Conservation (phyloP, 2,113 vertebrate species). For the Phoxinus phoxinus region DNA sequence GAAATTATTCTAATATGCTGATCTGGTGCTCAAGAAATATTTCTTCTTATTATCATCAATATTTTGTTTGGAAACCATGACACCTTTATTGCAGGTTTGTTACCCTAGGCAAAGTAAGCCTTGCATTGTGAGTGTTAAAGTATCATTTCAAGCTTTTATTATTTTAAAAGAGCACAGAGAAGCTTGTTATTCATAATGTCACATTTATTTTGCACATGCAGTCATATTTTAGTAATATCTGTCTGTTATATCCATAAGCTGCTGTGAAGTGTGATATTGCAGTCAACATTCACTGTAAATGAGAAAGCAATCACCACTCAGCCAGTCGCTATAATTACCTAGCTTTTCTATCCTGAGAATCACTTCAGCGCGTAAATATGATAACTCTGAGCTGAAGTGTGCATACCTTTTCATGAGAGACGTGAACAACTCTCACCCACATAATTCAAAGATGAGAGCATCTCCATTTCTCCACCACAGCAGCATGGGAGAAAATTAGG, state of each 20-base stretch:
- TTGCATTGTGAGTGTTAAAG: neutral
- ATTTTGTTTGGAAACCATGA: no score
- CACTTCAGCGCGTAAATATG: conserved; percentile 39
- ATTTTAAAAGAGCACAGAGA: neutral
- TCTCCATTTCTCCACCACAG: neutral
- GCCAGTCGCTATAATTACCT: conserved; percentile 31
- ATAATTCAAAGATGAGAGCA: conserved; percentile 22
- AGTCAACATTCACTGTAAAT: conserved; percentile 23
- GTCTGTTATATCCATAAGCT: neutral
- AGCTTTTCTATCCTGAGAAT: conserved; percentile 42
- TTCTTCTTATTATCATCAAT: no score
- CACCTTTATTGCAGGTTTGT: neutral
- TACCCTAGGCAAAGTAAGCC: neutral
- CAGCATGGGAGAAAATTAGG: conserved; percentile 1
- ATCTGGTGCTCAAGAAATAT: no score
- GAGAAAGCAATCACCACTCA: conserved; percentile 46
- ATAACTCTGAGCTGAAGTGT: conserved; percentile 42
- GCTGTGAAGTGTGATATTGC: conserved; percentile 11
- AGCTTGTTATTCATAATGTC: neutral
- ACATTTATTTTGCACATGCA: neutral
- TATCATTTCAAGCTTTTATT: neutral
- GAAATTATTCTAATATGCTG: no score
- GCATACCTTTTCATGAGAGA: conserved; percentile 21
- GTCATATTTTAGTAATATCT: neutral
- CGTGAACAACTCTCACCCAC: conserved; percentile 25